Base-by-base conservation (phyloP, 2,113 vertebrate genomes). In the Malurus melanocephalus region DNA sequence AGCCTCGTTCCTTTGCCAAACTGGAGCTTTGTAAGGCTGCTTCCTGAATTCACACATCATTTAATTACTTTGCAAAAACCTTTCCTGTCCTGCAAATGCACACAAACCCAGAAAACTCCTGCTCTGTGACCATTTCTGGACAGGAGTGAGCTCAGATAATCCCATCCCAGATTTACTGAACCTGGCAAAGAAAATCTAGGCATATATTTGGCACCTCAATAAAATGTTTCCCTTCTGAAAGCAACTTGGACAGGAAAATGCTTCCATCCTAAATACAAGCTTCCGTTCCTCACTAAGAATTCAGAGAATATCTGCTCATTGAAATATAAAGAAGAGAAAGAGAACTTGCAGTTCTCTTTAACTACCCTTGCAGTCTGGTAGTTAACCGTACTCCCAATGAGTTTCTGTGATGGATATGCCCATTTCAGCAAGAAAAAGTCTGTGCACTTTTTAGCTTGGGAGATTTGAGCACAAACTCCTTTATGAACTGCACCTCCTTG, bases 1-100 rank as follows among this genome's bases (percentile, higher is more conserved):
- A 97, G 89, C 57, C 69, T 96, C 3, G 92, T 97, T 53, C 97
- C 96, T 86, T 62, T 48, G 69, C 91, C 95, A 93, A 97, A 97
- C 53, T 27, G 73, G 6, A 74, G 2, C 33, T 52, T 28, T 9
- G 13, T 28, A 56, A 45, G 67, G 53, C 0, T 23, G 7, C 0
- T 6, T 83, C 43, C 83, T 45, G 77, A 80, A 83, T 35, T 90
- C 61, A 38, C 97, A 97, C 95, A 95, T 64, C 43, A 82, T 48
- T 60, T 65, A 30, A 28, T 4, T 48, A 33, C 83, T 73, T 95
- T 95, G 94, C 94, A 96, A 95, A 96, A 97, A 93, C 65, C 33
- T 59, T 66, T 56, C 15, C 42, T 87, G 30, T 10, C 30, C 49
- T 60, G 33, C 43, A 81, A 1, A n/a, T 24, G 10, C 24, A 40